Evolutionary conservation across 2,797 vertebrate species (phyloP).

Genomic region (Oreonectes daqikongensis): DNA sequence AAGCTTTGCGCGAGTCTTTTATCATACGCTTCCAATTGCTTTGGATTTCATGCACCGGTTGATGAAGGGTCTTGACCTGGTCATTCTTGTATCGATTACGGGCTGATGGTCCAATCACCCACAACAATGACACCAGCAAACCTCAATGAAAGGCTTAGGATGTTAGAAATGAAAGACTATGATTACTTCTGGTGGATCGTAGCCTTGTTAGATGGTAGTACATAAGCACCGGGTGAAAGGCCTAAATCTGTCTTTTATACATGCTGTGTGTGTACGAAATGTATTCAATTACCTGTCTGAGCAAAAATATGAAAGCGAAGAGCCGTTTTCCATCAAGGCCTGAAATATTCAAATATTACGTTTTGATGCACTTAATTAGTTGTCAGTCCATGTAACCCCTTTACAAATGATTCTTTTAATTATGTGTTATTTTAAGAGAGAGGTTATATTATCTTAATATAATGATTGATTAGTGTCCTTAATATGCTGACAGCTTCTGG

Average conservation of each 20-base stretch:
- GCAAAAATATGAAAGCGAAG: background rate
- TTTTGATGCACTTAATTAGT: constrained; percentile 45
- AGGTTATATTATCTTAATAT: constrained; percentile 47
- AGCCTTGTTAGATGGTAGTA: constrained; percentile 21
- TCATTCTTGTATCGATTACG: constrained; percentile 28
- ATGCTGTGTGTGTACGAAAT: background rate
- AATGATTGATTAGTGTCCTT: constrained; percentile 49
- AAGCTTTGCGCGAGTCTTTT: constrained; percentile 24
- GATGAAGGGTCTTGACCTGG: constrained; percentile 39
- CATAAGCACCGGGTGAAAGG: background rate
- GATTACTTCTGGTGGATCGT: constrained; percentile 32
- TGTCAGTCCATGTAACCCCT: constrained; percentile 26
- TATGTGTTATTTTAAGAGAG: constrained; percentile 42
- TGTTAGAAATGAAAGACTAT: constrained; percentile 30
- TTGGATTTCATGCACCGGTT: constrained; percentile 14
- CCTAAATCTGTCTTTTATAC: background rate
- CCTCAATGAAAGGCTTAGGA: constrained; percentile 32
- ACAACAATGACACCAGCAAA: constrained; percentile 35
- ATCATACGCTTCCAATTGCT: constrained; percentile 38
- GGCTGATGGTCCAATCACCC: constrained; percentile 40
- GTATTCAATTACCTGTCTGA: constrained; percentile 13
- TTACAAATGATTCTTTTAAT: constrained; percentile 37
- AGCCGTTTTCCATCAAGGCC: constrained; percentile 24
- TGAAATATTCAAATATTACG: constrained; percentile 25
- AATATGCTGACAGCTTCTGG: constrained; percentile 39